Evolutionary conservation across 2,888 invertebrate species (phyloP).

Genomic region (Imbricaverruca yamaguchii): DNA sequence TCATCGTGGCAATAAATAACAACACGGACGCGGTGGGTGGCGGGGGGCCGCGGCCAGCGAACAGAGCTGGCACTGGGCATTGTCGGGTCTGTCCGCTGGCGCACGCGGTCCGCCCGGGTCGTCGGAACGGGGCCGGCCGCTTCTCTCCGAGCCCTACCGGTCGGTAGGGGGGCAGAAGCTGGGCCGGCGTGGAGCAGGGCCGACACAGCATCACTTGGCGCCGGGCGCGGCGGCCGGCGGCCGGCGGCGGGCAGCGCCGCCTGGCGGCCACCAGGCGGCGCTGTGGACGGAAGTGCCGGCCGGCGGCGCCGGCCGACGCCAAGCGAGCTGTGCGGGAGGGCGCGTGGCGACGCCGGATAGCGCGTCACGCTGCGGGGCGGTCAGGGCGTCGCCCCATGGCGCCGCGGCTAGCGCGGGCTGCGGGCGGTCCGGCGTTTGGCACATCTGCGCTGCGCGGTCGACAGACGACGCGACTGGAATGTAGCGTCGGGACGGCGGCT

Average conservation of each 20-base stretch:
- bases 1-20: constrained; percentile 1
- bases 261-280: neutral
- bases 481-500: neutral
- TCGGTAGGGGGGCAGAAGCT: too few species aligned
- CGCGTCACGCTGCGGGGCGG: too few species aligned
- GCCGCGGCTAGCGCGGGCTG: too few species aligned
- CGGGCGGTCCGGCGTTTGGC: constrained; percentile 2
- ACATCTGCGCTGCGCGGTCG: neutral
- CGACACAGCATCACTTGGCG: too few species aligned
- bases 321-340: too few species aligned
- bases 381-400: too few species aligned
- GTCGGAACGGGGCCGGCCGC: neutral
- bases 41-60: neutral
- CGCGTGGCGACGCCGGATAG: too few species aligned
- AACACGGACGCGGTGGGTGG: neutral
- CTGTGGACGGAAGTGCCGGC: neutral
- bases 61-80: constrained; percentile 17
- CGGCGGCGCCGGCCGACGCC: too few species aligned
- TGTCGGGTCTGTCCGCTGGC: constrained; percentile 6
- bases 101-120: neutral
- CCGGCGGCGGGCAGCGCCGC: neutral
- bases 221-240: neutral
- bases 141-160: too few species aligned
- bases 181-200: too few species aligned
- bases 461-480: constrained; percentile 1